Percentiles rank a stretch among this genome's conserved stretches.
Conservation (phyloP, 2,113 vertebrate species). For the human region DNA sequence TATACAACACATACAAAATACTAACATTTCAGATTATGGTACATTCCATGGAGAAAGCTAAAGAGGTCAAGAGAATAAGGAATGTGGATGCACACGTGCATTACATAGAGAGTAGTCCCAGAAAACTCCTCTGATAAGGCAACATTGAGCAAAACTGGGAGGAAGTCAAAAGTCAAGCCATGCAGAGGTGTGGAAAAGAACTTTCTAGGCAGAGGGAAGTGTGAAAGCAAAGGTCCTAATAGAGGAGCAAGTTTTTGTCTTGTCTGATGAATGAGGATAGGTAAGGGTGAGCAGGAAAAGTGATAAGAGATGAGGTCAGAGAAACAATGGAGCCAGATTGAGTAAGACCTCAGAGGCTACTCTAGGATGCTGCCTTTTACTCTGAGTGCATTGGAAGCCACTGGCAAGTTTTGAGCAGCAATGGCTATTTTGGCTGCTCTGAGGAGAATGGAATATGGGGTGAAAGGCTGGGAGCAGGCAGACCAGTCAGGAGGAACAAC, state of each 20-base stretch:
- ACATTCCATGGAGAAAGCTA: background rate
- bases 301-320: background rate
- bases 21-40: background rate
- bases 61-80: background rate
- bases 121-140: background rate
- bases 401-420: background rate
- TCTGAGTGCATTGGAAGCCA: background rate
- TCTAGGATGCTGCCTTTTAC: background rate
- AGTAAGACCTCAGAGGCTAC: accelerated
- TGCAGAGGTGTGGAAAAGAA: background rate
- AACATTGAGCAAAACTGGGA: background rate
- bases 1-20: background rate
- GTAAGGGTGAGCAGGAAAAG: background rate
- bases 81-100: background rate
- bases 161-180: background rate
- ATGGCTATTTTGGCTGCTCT: background rate
- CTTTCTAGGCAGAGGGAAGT: background rate
- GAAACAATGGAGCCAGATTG: background rate
- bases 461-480: background rate
- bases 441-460: background rate
- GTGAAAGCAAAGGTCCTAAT: background rate
- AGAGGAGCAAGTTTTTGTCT: background rate
- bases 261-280: background rate
- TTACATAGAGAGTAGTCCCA: background rate
- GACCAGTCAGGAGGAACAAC: background rate